Percentiles rank a stretch among this genome's conserved stretches.
Conservation (phyloP, 2,888 invertebrate species). For the Anodontia alba region DNA sequence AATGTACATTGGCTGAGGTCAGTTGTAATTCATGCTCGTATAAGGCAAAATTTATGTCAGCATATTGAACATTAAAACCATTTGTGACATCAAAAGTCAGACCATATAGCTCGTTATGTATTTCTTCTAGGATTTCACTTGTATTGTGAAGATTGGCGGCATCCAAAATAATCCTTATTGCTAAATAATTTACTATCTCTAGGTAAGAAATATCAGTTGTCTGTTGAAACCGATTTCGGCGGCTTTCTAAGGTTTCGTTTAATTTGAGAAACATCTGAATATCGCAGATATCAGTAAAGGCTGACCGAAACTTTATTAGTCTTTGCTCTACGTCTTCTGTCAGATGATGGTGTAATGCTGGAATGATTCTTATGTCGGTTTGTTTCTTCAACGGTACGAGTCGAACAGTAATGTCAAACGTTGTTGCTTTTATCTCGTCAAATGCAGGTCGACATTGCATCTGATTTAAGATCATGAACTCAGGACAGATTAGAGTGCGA, state of each 20-base stretch:
- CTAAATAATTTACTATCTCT: neutral
- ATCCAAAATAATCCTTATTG: neutral
- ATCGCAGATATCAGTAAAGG: neutral
- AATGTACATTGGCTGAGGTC: neutral
- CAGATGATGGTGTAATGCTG: neutral
- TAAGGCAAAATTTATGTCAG: neutral
- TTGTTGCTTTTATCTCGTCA: neutral
- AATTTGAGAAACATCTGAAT: slow-evolving; percentile 7
- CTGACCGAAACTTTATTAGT: neutral
- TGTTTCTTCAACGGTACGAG: neutral
- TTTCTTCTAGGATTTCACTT: neutral
- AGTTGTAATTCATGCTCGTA: neutral
- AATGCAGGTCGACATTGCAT: neutral
- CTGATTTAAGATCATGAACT: neutral
- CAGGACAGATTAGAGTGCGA: slow-evolving; percentile 4
- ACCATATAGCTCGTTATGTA: neutral
- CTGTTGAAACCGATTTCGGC: neutral
- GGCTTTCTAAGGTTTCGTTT: neutral
- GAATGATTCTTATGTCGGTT: neutral
- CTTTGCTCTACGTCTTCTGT: neutral
- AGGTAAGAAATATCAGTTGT: neutral
- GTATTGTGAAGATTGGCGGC: neutral
- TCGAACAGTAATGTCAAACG: slow-evolving; percentile 1
- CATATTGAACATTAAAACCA: neutral
- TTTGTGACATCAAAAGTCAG: neutral